These are phyloP conservation scores for Platynereis dumerilii DNA, from an alignment of 2,888 invertebrate species.

Conservation along the genomic window DNA sequence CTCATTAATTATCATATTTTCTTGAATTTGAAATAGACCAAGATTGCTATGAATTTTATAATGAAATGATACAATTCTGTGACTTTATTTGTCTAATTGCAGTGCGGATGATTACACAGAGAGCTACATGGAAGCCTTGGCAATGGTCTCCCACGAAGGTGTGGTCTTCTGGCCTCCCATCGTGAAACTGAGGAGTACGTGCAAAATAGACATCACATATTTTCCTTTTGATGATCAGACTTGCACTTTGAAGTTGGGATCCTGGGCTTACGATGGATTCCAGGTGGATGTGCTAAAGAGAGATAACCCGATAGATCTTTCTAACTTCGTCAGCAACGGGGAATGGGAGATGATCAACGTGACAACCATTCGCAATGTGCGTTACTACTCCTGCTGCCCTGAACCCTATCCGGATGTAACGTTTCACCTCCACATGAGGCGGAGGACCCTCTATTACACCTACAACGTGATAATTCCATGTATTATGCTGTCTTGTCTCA, in stretches of 20 bases:
- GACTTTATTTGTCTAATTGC: constrained; percentile 22
- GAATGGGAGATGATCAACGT: constrained; percentile 58
- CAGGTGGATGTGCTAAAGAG: constrained; percentile 48
- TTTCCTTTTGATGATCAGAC: constrained; percentile 69
- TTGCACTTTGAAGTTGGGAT: constrained; percentile 52
- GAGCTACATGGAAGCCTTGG: constrained; percentile 68
- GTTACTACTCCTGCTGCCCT: constrained; percentile 56
- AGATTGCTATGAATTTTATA: too few species aligned
- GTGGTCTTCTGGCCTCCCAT: constrained; percentile 70
- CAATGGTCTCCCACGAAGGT: constrained; percentile 67
- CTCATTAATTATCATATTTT: too few species aligned
- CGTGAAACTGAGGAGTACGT: constrained; percentile 68
- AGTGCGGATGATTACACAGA: constrained; percentile 69
- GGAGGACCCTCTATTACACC: constrained; percentile 65
- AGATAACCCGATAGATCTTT: constrained; percentile 50
- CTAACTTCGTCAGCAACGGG: constrained; percentile 56
- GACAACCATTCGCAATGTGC: constrained; percentile 48
- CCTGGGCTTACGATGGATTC: constrained; percentile 57
- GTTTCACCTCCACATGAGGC: constrained; percentile 66
- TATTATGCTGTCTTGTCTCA: constrained; percentile 70
- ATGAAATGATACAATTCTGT: too few species aligned
- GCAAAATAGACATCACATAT: constrained; percentile 67
- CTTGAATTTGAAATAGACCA: too few species aligned
- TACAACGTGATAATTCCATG: constrained; percentile 69
- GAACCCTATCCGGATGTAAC: constrained; percentile 63